Conservation (phyloP, 2,797 vertebrate genomes). For the Hypotaenidia okinawae region DNA sequence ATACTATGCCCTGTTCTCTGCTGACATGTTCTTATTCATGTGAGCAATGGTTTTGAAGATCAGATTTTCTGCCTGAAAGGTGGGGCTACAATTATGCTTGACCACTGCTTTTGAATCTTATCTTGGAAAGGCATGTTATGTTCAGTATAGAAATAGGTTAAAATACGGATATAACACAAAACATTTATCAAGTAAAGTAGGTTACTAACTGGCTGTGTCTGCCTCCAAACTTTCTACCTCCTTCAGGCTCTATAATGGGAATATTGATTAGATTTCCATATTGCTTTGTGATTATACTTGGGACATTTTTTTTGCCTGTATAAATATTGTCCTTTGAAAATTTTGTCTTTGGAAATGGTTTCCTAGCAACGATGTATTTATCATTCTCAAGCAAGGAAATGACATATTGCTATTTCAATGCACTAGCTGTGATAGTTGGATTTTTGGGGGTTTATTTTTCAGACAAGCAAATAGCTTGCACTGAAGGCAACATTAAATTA, state of each 20-base stretch:
- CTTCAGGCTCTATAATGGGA: neutral
- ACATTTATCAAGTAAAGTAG: neutral
- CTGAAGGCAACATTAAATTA: conserved; percentile 5
- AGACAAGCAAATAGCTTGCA: neutral
- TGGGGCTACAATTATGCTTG: neutral
- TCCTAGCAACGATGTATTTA: conserved; percentile 34
- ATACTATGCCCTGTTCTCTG: neutral
- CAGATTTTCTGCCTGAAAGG: neutral
- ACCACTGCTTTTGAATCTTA: neutral
- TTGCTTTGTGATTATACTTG: neutral
- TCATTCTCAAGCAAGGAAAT: conserved; percentile 7
- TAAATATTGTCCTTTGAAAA: conserved; percentile 36
- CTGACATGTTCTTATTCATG: neutral
- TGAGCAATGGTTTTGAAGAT: neutral
- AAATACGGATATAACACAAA: neutral
- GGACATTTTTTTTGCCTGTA: neutral
- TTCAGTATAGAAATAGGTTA: neutral
- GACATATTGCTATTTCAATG: neutral
- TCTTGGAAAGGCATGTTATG: neutral
- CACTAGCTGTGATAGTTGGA: neutral
- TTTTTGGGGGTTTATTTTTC: too few relatives aligned
- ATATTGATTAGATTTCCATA: neutral
- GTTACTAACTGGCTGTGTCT: neutral
- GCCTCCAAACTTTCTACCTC: neutral
- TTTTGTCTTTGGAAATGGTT: conserved; percentile 20